Evolutionary conservation across 2,797 vertebrate species (phyloP).

Genomic region (Chelidonichthys spinosus): DNA sequence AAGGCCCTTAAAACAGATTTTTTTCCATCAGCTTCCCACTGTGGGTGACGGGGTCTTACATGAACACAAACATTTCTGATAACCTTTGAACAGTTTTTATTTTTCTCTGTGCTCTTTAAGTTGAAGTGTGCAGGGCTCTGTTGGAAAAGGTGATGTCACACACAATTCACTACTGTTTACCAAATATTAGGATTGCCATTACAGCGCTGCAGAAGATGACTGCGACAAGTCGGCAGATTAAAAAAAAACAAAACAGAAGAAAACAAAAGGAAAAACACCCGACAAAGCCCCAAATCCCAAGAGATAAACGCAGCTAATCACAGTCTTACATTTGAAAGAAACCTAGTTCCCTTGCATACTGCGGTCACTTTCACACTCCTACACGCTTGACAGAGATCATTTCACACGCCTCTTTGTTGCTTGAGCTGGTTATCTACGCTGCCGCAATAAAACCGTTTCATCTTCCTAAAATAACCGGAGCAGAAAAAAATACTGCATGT

Average conservation of each 20-base stretch:
- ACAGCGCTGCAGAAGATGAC: not conserved
- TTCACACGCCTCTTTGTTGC: conserved; percentile 6
- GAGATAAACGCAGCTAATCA: not conserved
- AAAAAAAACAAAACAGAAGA: not conserved
- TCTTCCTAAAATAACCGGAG: conserved; percentile 12
- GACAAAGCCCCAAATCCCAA: not conserved
- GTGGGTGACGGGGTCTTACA: not conserved
- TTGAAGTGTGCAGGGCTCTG: not conserved
- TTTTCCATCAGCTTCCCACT: not conserved
- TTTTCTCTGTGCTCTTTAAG: not conserved
- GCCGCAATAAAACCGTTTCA: conserved; percentile 30
- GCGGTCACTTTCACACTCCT: not conserved
- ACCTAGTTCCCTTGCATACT: conserved; percentile 12
- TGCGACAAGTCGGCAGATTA: no score
- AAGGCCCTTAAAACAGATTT: not conserved
- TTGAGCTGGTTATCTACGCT: not conserved
- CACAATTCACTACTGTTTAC: not conserved
- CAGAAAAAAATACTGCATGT: conserved; percentile 50
- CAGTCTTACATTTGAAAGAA: not conserved
- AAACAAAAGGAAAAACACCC: not conserved
- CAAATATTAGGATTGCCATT: not conserved
- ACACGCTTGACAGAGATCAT: conserved; percentile 8
- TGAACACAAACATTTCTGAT: not conserved
- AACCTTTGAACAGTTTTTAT: no score
- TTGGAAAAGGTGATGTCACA: not conserved